Evolutionary conservation across 2,888 invertebrate genomes (phyloP), one percentile per base, ranked within the genome.

Genomic region (Pammene fasciana): DNA sequence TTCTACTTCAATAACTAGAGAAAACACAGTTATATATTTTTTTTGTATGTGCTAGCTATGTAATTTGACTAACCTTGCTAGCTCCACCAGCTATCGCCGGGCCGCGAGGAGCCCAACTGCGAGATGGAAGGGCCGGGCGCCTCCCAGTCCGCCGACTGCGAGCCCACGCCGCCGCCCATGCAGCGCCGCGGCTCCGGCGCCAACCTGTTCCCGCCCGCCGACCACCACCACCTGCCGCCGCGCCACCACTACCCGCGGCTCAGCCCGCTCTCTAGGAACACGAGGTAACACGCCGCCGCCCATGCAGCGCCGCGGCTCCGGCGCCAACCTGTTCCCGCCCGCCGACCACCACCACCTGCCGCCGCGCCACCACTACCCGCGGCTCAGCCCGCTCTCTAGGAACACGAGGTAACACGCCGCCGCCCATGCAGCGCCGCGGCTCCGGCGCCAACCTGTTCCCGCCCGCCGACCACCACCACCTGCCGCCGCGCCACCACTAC

Each of bases 91-190:
- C 93, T 97, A 81, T 97, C 97, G 10, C 97, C 97, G 52, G 97
- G 97, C 16, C 94, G 97, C 70, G 97, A 97, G 79, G 96, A 96
- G 77, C 97, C 96, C 81, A 96, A 96, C 81, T 96, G 95, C 73
- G 97, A 97, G 84, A 95, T 97, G 76, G 97, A 97, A 80, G 97
- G 97, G 75, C 97, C 97, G n/a, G 96, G 96, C 41, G 97, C 97
- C 60, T 97, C 97, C 62, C 97, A 97, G 90, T 97, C 97, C 65
- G 96, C 97, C 78, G 98, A 98, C 94, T 98, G 97, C 90, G 97
- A 98, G 88, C 97, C 98, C 9, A 97, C 98, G 76, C 98, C 97
- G 59, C 97, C 97, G 67, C 95, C 96, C 11, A 89, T 97, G 75
- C 97, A 97, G 89, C 94, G 97, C 77, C 82, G 93, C n/a, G 97